Evolutionary conservation across 2,888 invertebrate genomes (phyloP), one percentile per base, ranked within the genome.

Genomic region (Lasioglossum pauxillum): DNA sequence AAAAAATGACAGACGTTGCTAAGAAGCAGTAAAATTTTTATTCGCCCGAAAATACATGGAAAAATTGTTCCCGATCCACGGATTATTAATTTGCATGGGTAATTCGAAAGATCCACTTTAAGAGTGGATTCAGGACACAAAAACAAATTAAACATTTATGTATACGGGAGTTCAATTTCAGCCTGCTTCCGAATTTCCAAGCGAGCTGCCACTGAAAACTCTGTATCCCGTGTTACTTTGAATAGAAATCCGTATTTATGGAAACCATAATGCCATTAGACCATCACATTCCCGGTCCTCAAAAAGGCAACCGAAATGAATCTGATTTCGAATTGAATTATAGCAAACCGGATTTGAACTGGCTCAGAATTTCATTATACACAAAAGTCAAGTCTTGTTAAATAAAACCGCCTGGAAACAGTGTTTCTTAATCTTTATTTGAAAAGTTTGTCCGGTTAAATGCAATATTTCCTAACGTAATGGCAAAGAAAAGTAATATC

Each of bases 111-210:
- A 16, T 60, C 60, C 27, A 16, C 7, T 60, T 60, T 31, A 60
- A 60, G 27, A 60, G 60, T 16, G 27, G 27, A 60, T 60, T 60
- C 27, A 16, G 60, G 60, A 60, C 60, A 60, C 27, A 27, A 60
- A 60, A 60, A 60, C 60, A 41, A 14, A 27, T 75, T 75, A 53
- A 75, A n/a, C 75, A 57, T 57, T 75, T 27, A 60, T 31, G 41
- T 60, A 60, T 2, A 60, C 16, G 60, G 16, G 27, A 27, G 7
- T 60, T 27, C 60, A 60, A 31, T 60, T 60, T 27, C 27, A 60
- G 60, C 27, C 27, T 16, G 27, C 27, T 60, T 60, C 27, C 27
- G 27, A 60, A n/a, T 60, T 60, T 60, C 60, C 27, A 14, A 14
- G 16, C 27, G 27, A 60, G 27, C 27, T 31, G 16, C 27, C 60